Evolutionary conservation across 2,888 invertebrate species (phyloP), one percentile per base, ranked within the genome.

Genomic region (Cheilosia scutellata): DNA sequence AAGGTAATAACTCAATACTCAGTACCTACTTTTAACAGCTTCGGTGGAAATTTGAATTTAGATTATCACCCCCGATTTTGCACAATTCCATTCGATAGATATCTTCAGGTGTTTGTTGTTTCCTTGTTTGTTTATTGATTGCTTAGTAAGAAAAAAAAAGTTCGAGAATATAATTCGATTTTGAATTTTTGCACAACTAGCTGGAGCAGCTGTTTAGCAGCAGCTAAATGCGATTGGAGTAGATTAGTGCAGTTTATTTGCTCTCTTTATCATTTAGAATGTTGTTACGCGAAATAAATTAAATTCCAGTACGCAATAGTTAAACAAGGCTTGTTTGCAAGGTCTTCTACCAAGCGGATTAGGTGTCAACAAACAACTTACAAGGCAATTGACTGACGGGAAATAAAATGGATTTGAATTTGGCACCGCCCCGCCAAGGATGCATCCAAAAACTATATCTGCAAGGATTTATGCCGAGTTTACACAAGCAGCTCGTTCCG

Each of bases 121-220:
- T n/a, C n/a, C n/a, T n/a, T n/a, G n/a, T n/a, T n/a, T 29, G 33
- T 49, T 20, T 16, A 37, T 29, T 53, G 53, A 42, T 53, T 55
- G 40, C 6, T 42, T 27, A 31, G 51, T 9, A 16, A 3, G n/a
- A 20, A 20, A 20, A 20, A 20, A 20, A 13, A 20, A 5, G 13
- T n/a, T 13, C 5, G n/a, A 7, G 16, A 44, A 62, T 62, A 74
- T 53, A 44, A 27, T 74, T 53, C 13, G 20, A 72, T 16, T 44
- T 47, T n/a, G 9, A 37, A 6, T 25, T 33, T 47, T 16, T 13
- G 16, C 25, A 27, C 20, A 2, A 33, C 25, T n/a, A 33, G 13
- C 25, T 25, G 25, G 5, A n/a, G 27, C 53, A 68, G 29, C 16
- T 47, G 42, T 7, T 6, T 11, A 40, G 7, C 40, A 44, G 5